Evolutionary conservation across 2,797 vertebrate genomes (phyloP).

Genomic region (Darevskia nairensis): DNA sequence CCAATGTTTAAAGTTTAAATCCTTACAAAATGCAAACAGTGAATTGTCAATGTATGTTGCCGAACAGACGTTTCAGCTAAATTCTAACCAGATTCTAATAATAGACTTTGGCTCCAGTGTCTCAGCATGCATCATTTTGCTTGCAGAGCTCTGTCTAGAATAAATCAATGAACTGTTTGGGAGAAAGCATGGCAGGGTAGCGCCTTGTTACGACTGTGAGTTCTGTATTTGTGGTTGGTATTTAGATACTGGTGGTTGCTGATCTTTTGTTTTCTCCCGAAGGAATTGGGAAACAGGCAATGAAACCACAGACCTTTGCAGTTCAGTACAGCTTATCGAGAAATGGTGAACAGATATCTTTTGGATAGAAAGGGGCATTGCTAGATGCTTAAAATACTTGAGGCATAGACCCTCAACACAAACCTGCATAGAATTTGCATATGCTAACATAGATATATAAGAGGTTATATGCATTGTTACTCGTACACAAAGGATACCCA

Average conservation of each 20-base stretch:
- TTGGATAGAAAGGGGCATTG: too few species aligned
- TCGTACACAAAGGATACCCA: too few species aligned
- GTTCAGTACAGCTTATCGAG: neutral
- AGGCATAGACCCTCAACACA: too few species aligned
- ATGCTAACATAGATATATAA: too few species aligned
- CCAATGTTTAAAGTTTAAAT: slow-evolving; percentile 6
- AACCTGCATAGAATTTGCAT: too few species aligned
- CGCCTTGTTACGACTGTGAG: neutral
- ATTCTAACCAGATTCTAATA: slow-evolving; percentile 7
- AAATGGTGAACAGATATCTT: neutral
- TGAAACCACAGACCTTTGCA: too few species aligned
- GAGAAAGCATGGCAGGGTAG: too few species aligned
- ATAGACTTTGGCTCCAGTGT: neutral
- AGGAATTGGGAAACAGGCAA: too few species aligned
- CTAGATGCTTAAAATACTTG: too few species aligned
- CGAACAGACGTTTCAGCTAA: neutral
- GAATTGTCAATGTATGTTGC: neutral
- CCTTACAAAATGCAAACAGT: neutral
- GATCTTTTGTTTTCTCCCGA: too few species aligned
- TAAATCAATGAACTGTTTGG: neutral
- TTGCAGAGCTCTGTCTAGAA: neutral
- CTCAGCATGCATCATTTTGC: neutral
- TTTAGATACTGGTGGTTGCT: too few species aligned
- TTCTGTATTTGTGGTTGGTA: neutral
- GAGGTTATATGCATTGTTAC: too few species aligned